phyloP scores from a whole-genome alignment of 2,888 invertebrate genomes.

The Chrysolina haemoptera region DNA sequence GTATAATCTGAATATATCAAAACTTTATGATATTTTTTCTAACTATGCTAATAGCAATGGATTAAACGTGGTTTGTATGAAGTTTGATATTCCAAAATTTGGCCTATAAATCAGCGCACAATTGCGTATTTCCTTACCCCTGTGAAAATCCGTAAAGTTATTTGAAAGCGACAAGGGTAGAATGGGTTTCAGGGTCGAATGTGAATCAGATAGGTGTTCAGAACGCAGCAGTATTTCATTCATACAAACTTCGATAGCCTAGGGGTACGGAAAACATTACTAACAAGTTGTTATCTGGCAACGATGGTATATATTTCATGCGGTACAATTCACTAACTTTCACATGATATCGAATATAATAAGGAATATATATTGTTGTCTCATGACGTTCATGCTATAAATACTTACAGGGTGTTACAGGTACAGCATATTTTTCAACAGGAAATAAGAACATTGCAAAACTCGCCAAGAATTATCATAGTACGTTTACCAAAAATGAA shows the following conservation, averaged over 20 bases:
- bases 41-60: no score
- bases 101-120: background rate
- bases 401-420: no score
- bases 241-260: slow-evolving; percentile 15
- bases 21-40: no score
- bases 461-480: no score
- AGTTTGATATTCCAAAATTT: background rate
- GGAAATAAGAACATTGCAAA: no score
- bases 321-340: background rate
- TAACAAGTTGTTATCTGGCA: slow-evolving; percentile 5
- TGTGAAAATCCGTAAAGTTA: background rate
- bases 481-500: no score
- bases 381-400: no score
- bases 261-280: slow-evolving; percentile 16
- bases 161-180: slow-evolving; percentile 5
- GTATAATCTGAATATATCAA: no score
- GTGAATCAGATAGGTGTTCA: slow-evolving; percentile 5
- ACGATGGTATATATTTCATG: background rate
- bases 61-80: no score
- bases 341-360: background rate
- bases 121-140: background rate
- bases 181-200: slow-evolving; percentile 14
- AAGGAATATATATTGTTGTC: background rate
- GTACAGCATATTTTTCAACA: no score
- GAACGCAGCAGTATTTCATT: slow-evolving; percentile 19